Percentiles rank a stretch among this genome's conserved stretches.
Conservation (phyloP, 2,888 invertebrate species). For the Caenorhabditis sp. region DNA sequence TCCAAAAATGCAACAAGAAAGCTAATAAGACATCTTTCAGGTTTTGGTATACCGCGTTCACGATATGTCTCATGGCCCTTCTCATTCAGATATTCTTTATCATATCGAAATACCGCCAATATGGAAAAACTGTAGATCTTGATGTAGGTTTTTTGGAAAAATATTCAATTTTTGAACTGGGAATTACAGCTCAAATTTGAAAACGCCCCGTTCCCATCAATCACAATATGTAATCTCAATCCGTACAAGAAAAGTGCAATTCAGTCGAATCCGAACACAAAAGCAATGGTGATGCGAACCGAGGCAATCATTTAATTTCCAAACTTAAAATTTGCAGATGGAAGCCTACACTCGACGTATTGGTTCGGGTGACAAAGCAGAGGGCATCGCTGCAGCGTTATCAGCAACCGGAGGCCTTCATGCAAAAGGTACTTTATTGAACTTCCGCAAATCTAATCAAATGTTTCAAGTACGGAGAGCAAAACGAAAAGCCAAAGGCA, state of each 20-base stretch:
- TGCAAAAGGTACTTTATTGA: constrained; percentile 22
- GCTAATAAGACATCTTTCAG: constrained; percentile 3
- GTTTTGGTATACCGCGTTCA: constrained; percentile 80
- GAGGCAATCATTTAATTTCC: background rate
- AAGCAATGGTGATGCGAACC: constrained; percentile 74
- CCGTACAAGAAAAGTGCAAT: constrained; percentile 82
- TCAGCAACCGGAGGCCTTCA: constrained; percentile 48
- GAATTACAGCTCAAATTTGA: constrained; percentile 82
- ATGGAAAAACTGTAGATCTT: constrained; percentile 81
- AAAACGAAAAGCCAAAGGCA: constrained; percentile 61
- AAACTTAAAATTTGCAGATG: constrained; percentile 67
- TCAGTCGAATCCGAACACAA: constrained; percentile 76
- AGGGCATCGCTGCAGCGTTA: constrained; percentile 76
- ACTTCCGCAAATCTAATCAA: background rate
- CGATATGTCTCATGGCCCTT: constrained; percentile 72
- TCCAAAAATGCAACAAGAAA: background rate
- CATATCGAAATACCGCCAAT: constrained; percentile 76
- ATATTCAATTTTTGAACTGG: background rate
- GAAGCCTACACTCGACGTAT: constrained; percentile 77
- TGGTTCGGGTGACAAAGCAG: constrained; percentile 73
- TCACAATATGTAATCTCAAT: constrained; percentile 82
- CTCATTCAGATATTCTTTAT: constrained; percentile 77
- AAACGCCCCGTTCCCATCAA: constrained; percentile 82
- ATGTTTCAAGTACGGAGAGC: constrained; percentile 68
- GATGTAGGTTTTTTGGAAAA: constrained; percentile 74